Percentiles rank a stretch among this genome's conserved stretches.
Conservation (phyloP, 2,797 vertebrate species). For the Aythya fuligula region DNA sequence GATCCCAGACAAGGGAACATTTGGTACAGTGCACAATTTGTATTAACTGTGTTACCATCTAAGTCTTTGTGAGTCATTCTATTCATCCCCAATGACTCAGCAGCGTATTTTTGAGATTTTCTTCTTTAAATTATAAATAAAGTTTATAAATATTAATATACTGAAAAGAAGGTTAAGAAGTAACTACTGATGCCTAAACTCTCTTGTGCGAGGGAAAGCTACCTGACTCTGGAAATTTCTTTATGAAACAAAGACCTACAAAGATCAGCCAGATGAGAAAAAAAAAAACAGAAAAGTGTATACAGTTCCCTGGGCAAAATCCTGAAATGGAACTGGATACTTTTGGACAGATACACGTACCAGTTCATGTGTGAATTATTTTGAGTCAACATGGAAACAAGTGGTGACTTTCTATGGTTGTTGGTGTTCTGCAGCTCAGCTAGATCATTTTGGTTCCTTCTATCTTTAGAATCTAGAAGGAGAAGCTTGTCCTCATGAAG, state of each 20-base stretch:
- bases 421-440: not conserved
- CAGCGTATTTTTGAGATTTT: slow-evolving; percentile 39
- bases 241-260: not conserved
- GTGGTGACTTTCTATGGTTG: not conserved
- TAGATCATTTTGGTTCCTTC: not conserved
- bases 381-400: not conserved
- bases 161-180: slow-evolving; percentile 20
- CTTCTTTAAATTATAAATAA: slow-evolving; percentile 42
- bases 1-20: not conserved
- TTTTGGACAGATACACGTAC: not conserved
- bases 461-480: not conserved
- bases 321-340: not conserved
- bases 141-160: slow-evolving; percentile 46
- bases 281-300: not conserved
- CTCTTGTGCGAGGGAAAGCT: not conserved
- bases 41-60: slow-evolving; percentile 13
- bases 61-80: slow-evolving; percentile 46
- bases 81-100: slow-evolving; percentile 43
- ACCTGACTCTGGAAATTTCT: not conserved
- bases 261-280: not conserved
- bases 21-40: not conserved
- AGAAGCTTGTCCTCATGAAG: not conserved
- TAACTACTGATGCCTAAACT: not conserved
- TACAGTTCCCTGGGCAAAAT: not conserved
- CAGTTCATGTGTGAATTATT: not conserved